Conservation (phyloP, 1,140 invertebrate species). For the Panulirus ornatus region DNA sequence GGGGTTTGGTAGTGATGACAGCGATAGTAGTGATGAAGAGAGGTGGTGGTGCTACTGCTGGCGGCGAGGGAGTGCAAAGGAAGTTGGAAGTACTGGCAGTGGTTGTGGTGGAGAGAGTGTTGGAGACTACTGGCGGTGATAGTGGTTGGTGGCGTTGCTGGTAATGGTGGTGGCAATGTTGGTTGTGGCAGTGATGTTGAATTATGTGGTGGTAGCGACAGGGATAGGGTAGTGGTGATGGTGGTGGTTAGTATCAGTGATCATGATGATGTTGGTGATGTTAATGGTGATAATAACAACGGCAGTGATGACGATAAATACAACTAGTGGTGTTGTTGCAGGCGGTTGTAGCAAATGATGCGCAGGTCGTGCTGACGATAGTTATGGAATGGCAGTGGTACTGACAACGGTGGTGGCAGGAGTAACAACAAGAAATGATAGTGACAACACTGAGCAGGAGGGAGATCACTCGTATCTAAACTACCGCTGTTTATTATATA, state of each 20-base stretch:
- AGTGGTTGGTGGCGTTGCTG: neutral
- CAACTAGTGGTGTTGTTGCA: too few relatives aligned
- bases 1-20: neutral
- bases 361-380: too few relatives aligned
- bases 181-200: neutral
- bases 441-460: too few relatives aligned
- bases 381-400: too few relatives aligned
- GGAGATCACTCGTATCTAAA: too few relatives aligned
- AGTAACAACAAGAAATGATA: too few relatives aligned
- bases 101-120: neutral
- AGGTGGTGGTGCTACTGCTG: neutral
- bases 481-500: too few relatives aligned
- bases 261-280: too few relatives aligned
- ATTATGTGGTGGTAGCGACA: neutral
- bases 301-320: too few relatives aligned
- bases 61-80: neutral
- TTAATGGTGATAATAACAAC: neutral
- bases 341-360: too few relatives aligned
- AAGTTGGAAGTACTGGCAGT: neutral
- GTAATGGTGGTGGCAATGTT: neutral
- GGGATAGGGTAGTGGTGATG: neutral
- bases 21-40: neutral
- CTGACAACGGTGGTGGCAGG: too few relatives aligned
- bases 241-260: too few relatives aligned
- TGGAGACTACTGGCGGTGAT: conserved; percentile 4